Conservation (phyloP, 2,113 vertebrate genomes). For the Myrmophylax atrothorax region DNA sequence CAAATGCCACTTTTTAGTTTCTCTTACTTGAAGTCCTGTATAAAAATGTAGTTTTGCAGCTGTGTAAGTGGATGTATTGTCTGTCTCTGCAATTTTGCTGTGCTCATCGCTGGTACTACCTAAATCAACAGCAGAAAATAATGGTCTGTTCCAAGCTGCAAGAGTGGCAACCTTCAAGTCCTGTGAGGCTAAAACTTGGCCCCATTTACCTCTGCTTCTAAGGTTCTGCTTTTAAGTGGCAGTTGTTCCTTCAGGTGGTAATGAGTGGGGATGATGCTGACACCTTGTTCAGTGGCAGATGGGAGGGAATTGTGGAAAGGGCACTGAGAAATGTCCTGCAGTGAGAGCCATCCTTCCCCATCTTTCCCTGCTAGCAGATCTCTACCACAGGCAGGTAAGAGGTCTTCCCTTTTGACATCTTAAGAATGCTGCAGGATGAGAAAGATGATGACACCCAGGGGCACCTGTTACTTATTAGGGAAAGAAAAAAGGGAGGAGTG, state of each 20-base stretch:
- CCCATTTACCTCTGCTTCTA: background rate
- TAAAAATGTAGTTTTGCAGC: background rate
- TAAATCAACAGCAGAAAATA: background rate
- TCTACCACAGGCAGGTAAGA: background rate
- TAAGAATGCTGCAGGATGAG: background rate
- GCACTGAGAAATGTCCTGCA: background rate
- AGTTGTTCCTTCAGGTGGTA: background rate
- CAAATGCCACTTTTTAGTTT: background rate
- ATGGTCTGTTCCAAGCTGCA: background rate
- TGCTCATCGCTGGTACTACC: background rate
- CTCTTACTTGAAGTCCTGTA: background rate
- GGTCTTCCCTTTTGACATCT: background rate
- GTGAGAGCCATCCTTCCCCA: background rate
- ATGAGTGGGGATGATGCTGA: background rate
- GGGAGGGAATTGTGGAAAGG: background rate
- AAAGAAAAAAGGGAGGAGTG: rapidly evolving
- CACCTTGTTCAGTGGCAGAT: background rate
- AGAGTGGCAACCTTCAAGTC: background rate
- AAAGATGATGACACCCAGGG: background rate
- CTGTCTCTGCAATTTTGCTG: background rate
- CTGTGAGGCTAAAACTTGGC: background rate
- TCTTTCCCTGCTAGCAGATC: background rate
- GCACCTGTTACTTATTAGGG: background rate
- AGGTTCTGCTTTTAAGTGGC: background rate
- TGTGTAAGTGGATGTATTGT: background rate